Percentiles rank a stretch among this genome's conserved stretches.
Evolutionary conservation across 2,113 vertebrate genomes (phyloP).

Genomic region (Phrynocephalus versicolor): DNA sequence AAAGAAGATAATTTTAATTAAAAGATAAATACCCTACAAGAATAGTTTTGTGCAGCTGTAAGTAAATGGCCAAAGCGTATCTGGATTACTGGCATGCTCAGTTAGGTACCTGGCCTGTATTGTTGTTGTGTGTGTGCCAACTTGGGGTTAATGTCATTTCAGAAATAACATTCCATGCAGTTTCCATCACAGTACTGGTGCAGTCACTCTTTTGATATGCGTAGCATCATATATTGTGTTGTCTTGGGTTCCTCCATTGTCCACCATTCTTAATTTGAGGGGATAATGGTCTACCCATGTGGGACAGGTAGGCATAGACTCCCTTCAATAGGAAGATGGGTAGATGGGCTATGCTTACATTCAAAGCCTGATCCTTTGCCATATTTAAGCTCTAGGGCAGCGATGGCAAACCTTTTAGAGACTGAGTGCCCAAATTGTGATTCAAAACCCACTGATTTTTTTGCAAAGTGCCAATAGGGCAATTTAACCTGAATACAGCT

Average conservation of each 20-base stretch:
- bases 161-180: neutral
- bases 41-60: neutral
- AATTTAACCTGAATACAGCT: too few species aligned
- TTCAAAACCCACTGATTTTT: too few species aligned
- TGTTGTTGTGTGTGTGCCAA: neutral
- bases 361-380: neutral
- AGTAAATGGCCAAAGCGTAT: neutral
- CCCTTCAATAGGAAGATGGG: neutral
- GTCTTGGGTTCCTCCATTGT: neutral
- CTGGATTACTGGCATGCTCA: neutral
- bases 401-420: too few species aligned
- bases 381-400: neutral
- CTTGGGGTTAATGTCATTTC: neutral
- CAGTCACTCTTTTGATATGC: neutral
- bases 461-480: too few species aligned
- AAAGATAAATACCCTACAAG: neutral
- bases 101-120: neutral
- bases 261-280: neutral
- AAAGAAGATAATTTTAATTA: neutral
- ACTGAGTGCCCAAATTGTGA: too few species aligned
- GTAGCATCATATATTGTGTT: neutral
- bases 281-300: neutral
- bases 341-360: neutral
- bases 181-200: neutral
- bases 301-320: neutral